A percentile compares a stretch with the other conserved stretches of the same genome.
Evolutionary conservation across 2,113 vertebrate species (phyloP).

Genomic region (Antennarius striatus): DNA sequence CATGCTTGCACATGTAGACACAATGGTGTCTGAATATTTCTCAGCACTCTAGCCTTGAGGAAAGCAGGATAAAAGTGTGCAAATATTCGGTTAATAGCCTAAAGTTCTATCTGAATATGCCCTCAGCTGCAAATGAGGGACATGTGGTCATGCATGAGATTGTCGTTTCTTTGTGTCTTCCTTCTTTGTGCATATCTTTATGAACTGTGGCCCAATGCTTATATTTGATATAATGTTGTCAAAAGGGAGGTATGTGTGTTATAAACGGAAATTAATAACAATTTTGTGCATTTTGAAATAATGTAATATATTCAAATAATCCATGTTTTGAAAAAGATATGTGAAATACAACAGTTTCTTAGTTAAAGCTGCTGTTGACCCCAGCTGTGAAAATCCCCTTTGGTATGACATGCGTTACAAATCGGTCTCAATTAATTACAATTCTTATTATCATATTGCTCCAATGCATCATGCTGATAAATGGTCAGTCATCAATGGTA

Average conservation of each 20-base stretch:
- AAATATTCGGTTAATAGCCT: slow-evolving; percentile 56
- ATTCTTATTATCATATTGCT: slow-evolving; percentile 28
- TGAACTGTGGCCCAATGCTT: slow-evolving; percentile 2
- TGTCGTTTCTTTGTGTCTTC: slow-evolving; percentile 19
- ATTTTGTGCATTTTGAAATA: slow-evolving; percentile 1
- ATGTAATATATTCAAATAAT: slow-evolving; percentile 8
- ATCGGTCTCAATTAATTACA: slow-evolving; percentile 55
- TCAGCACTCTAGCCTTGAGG: slow-evolving; percentile 48
- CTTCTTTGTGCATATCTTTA: background rate
- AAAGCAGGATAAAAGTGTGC: slow-evolving; percentile 57
- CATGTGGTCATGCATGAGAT: slow-evolving; percentile 19
- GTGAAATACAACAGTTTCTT: slow-evolving; percentile 7
- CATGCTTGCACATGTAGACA: slow-evolving; percentile 40
- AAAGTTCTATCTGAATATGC: slow-evolving; percentile 53
- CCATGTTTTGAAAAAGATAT: slow-evolving; percentile 1
- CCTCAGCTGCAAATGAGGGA: slow-evolving; percentile 28
- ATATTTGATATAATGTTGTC: background rate
- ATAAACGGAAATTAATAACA: slow-evolving; percentile 5
- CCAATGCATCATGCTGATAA: slow-evolving; percentile 43
- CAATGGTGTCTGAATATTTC: slow-evolving; percentile 65
- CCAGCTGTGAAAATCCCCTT: slow-evolving; percentile 10
- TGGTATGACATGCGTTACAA: slow-evolving; percentile 25
- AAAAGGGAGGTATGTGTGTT: slow-evolving; percentile 6
- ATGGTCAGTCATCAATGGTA: slow-evolving; percentile 39
- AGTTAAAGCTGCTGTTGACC: background rate